A percentile compares a stretch with the other conserved stretches of the same genome.
Conservation (phyloP, 2,888 invertebrate genomes). For the Hyposoter didymator region DNA sequence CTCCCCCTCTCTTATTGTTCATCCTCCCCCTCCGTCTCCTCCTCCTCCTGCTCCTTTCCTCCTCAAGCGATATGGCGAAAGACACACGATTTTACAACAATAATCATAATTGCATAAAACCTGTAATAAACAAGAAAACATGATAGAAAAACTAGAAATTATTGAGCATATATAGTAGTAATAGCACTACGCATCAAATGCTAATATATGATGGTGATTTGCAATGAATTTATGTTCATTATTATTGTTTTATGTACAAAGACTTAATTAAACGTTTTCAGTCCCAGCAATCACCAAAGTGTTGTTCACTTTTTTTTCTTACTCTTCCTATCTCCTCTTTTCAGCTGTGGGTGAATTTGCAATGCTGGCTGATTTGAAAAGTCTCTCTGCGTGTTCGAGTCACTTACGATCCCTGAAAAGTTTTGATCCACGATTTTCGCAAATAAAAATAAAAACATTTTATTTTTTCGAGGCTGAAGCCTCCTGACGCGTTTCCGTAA, state of each 20-base stretch:
- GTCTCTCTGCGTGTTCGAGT: too few relatives aligned
- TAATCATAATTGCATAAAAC: slow-evolving; percentile 77
- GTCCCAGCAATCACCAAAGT: slow-evolving; percentile 72
- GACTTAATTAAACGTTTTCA: slow-evolving; percentile 82
- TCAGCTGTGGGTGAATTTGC: not conserved
- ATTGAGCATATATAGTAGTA: slow-evolving; percentile 81
- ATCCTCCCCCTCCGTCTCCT: slow-evolving; percentile 69
- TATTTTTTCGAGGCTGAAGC: too few relatives aligned
- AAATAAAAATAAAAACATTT: too few relatives aligned
- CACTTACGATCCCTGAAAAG: too few relatives aligned
- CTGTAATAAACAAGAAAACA: slow-evolving; percentile 73
- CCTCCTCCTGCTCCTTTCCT: slow-evolving; percentile 44
- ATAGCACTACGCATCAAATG: slow-evolving; percentile 81
- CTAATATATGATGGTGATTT: slow-evolving; percentile 82
- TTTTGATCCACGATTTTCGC: too few relatives aligned
- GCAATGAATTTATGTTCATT: slow-evolving; percentile 82
- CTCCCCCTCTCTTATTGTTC: slow-evolving; percentile 70
- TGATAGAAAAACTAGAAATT: slow-evolving; percentile 78
- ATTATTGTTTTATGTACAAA: slow-evolving; percentile 83
- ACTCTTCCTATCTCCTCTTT: not conserved
- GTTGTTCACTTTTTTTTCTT: slow-evolving; percentile 29
- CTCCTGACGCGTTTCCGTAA: too few relatives aligned
- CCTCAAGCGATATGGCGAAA: slow-evolving; percentile 58
- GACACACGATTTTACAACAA: slow-evolving; percentile 76
- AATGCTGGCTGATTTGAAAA: too few relatives aligned